Evolutionary conservation across 2,888 invertebrate genomes (phyloP), one percentile per base, ranked within the genome.

Genomic region (Sisyra nigra): DNA sequence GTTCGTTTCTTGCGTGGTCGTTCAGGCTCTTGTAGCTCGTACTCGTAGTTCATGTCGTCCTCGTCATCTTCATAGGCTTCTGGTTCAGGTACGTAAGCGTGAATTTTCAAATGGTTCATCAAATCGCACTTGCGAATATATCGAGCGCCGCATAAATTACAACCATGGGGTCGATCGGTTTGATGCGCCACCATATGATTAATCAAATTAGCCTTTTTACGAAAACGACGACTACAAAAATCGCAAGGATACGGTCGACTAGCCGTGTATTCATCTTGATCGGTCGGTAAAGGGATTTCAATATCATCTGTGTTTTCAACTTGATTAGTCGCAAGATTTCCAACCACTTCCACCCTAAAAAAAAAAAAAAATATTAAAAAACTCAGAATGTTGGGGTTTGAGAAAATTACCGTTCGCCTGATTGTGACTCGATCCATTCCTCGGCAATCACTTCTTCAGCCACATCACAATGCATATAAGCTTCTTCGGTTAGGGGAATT

Each of bases 171-270:
- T 7, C 84, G 68, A 60, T 86, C 86, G 39, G 80, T 83, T 60
- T 86, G 86, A 62, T 87, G 86, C 0, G 84, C 80, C 5, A 85
- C 78, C 83, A 87, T 86, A 57, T 87, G 87, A 59, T 82, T 84
- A 76, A 84, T 82, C 1, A 87, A 66, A 47, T 82, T 84, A 3
- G 80, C 80, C 56, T 86, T 86, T 56, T 86, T 86, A 34, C 84
- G 76, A 59, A 87, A 87, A 47, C 86, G 69, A 1, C 85, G 72
- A 47, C 83, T 84, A 57, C 87, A 87, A 58, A 86, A 86, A 58
- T 87, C 86, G 57, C 87, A 87, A 0, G 87, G 86, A 67, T 82
- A 85, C 0, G 86, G 87, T 3, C 85, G 70, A 56, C 75, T 75
- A 2, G 76, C 78, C 29, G 79, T 77, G 56, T 79, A 78, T 51